These are phyloP conservation scores for Chelonoidis abingdonii DNA, from an alignment of 2,113 vertebrate species.

Conservation along the genomic window DNA sequence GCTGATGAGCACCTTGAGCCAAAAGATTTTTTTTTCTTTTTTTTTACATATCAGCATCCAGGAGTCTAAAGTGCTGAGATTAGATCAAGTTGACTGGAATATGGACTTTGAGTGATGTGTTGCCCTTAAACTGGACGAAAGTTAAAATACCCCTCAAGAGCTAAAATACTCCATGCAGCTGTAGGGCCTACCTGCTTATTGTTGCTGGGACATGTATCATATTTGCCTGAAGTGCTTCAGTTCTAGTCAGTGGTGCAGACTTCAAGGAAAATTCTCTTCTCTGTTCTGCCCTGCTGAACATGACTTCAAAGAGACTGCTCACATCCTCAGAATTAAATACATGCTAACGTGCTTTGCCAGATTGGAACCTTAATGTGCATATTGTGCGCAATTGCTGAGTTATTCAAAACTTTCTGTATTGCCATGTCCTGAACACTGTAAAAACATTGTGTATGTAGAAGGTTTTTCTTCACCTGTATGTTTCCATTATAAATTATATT, in stretches of 20 bases:
- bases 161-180: background rate
- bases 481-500: conserved; percentile 10
- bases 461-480: background rate
- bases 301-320: background rate
- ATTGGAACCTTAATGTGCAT: background rate
- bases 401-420: background rate
- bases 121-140: conserved; percentile 28
- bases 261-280: background rate
- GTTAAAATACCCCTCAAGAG: background rate
- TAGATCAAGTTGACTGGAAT: conserved; percentile 8
- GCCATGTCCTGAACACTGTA: background rate
- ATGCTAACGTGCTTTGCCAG: background rate
- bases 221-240: background rate
- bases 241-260: background rate
- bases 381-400: background rate
- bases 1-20: conserved; percentile 75
- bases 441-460: background rate
- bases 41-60: background rate
- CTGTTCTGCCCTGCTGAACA: background rate
- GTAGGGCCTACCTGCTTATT: background rate
- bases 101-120: background rate
- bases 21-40: conserved; percentile 39
- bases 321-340: background rate
- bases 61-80: conserved; percentile 8
- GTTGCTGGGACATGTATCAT: background rate